Base-by-base conservation (phyloP, 2,797 vertebrate genomes). In the Alca torda region DNA sequence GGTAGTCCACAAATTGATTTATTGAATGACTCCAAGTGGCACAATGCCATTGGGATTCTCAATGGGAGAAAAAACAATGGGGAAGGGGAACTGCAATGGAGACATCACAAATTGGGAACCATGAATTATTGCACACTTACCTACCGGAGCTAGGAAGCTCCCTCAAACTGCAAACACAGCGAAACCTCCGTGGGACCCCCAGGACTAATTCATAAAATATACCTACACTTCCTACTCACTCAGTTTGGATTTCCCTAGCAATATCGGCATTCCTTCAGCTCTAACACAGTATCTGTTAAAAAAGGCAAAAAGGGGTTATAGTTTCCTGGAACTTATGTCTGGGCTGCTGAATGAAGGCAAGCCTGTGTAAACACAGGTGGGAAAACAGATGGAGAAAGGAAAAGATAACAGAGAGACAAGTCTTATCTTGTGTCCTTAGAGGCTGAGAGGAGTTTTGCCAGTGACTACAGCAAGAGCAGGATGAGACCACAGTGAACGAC, bases 311-410 rank as follows among this genome's bases (percentile, higher is more conserved):
- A 65, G 8, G 68, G 84, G 83, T 80, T 95, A 83, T 72, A 78
- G 83, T 91, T 96, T 96, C 43, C 37, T 17, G 28, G 56, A 82
- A 75, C 70, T 76, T 68, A 81, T 1, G 4, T 73, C 70, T 63
- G 14, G 41, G 33, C 33, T 65, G 89, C 35, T 86, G 89, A 91
- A 95, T 89, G 73, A 96, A 89, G 87, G 79, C 45, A 73, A 83
- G 88, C 25, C 33, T 53, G 45, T 94, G 85, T 95, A 87, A 97
- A 95, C 85, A 90, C 89, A 96, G 95, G 93, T 95, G 86, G 86
- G 93, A 95, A 94, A 93, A 93, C 93, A 96, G 92, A 84, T 65
- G 89, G 95, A 87, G 90, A 94, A 93, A 37, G 57, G 85, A 86
- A 83, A 91, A 89, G 79, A 83, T 67, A 94, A 77, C 72, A 87